Conservation (phyloP, 2,888 invertebrate genomes). For the Heliconius aoede region DNA sequence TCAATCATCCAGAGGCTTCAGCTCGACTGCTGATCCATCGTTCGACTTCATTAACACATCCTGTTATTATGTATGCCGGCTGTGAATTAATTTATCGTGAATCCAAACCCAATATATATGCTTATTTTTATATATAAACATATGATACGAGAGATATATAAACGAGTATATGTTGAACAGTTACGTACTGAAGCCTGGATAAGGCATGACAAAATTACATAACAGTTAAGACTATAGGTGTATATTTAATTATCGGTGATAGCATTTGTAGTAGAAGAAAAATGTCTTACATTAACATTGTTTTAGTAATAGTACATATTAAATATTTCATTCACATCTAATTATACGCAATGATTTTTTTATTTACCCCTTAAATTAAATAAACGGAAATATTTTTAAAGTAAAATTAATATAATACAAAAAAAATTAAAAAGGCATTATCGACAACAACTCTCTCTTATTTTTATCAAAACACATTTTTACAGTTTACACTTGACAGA, state of each 20-base stretch:
- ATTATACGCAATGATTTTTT: not conserved
- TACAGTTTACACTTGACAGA: conserved; percentile 43
- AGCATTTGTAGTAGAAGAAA: not conserved
- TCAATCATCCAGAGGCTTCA: conserved; percentile 50
- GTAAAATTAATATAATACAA: not conserved
- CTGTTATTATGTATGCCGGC: conserved; percentile 36
- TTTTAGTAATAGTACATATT: not conserved
- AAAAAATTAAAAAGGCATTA: conserved; percentile 14
- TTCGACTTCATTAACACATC: conserved; percentile 44
- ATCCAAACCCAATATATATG: not conserved
- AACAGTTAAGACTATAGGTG: conserved; percentile 14
- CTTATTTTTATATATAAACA: not conserved
- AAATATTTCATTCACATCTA: not conserved
- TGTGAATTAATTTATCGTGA: conserved; percentile 33
- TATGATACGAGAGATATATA: too few species aligned
- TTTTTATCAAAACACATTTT: conserved; percentile 37
- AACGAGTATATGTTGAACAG: not conserved
- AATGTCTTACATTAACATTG: not conserved
- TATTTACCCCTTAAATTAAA: not conserved
- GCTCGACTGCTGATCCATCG: conserved; percentile 55
- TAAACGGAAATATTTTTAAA: not conserved
- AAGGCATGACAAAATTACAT: conserved; percentile 18
- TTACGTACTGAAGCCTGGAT: conserved; percentile 25
- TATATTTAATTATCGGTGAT: conserved; percentile 21
- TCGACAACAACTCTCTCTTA: conserved; percentile 35